phyloP scores from a whole-genome alignment of 2,113 vertebrate species.

The Erythrolamprus reginae region DNA sequence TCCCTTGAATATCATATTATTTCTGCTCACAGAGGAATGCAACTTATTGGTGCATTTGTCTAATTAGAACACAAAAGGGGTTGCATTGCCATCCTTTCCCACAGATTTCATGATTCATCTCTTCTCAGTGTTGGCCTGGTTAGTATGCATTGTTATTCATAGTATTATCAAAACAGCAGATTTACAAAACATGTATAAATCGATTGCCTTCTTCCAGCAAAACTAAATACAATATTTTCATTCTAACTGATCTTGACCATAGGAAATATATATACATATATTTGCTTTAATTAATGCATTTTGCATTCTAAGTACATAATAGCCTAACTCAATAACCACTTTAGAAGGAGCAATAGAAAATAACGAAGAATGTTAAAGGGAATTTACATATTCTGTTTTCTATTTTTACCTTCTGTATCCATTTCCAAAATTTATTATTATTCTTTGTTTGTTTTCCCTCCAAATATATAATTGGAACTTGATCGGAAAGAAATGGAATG shows the following conservation, averaged over 20 bases:
- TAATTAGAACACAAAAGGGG: not conserved
- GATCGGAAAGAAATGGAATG: not conserved
- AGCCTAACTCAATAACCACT: not conserved
- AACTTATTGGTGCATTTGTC: not conserved
- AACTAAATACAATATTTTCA: not conserved
- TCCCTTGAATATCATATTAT: conserved; percentile 40
- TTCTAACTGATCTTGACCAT: not conserved
- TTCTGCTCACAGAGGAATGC: conserved; percentile 37
- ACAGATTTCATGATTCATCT: not conserved
- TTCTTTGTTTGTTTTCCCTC: too few species aligned
- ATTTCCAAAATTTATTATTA: not conserved
- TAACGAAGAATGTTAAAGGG: not conserved
- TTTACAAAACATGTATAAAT: not conserved
- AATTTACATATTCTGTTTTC: not conserved
- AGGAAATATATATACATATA: not conserved
- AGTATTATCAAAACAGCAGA: not conserved
- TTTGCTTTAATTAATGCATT: not conserved
- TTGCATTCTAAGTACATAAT: not conserved
- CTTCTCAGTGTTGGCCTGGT: not conserved
- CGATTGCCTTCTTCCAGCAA: not conserved
- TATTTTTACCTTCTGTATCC: not conserved
- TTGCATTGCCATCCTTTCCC: not conserved
- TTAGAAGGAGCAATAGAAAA: not conserved
- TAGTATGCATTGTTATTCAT: not conserved
- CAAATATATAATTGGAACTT: not conserved